Conservation (phyloP, 2,888 invertebrate genomes). For the Orchestes rusci region DNA sequence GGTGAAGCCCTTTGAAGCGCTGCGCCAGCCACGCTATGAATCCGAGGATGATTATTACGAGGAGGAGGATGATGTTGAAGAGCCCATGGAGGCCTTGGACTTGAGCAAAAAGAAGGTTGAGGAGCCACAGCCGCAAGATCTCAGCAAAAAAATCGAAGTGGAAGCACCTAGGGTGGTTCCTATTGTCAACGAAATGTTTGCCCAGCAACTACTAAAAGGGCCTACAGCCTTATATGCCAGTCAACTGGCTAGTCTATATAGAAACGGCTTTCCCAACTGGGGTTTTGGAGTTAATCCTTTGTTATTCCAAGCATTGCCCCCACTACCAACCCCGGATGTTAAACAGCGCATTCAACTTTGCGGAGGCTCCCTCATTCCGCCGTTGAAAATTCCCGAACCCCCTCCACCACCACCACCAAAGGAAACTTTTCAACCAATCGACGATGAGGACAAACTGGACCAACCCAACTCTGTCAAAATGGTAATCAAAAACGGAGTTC, state of each 20-base stretch:
- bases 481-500: slow-evolving; percentile 83
- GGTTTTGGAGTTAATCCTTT: slow-evolving; percentile 58
- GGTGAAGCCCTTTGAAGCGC: slow-evolving; percentile 54
- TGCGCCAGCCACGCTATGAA: slow-evolving; percentile 48
- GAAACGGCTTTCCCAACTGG: slow-evolving; percentile 44
- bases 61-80: slow-evolving; percentile 33
- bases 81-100: slow-evolving; percentile 57
- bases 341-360: slow-evolving; percentile 63
- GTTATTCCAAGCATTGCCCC: slow-evolving; percentile 51
- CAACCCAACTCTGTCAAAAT: slow-evolving; percentile 69
- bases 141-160: slow-evolving; percentile 40
- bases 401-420: slow-evolving; percentile 32
- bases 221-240: slow-evolving; percentile 53
- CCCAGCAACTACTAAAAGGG: slow-evolving; percentile 59
- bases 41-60: slow-evolving; percentile 36
- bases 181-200: slow-evolving; percentile 47
- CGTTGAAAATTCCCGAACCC: not conserved
- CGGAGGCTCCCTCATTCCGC: slow-evolving; percentile 55
- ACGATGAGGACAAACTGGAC: slow-evolving; percentile 44
- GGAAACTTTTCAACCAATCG: slow-evolving; percentile 10
- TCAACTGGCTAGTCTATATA: slow-evolving; percentile 56
- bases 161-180: slow-evolving; percentile 22
- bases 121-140: slow-evolving; percentile 43
- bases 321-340: slow-evolving; percentile 54
- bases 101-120: slow-evolving; percentile 64